These are phyloP conservation scores for Pangasius djambal DNA, from an alignment of 2,797 vertebrate genomes.

Conservation along the genomic window DNA sequence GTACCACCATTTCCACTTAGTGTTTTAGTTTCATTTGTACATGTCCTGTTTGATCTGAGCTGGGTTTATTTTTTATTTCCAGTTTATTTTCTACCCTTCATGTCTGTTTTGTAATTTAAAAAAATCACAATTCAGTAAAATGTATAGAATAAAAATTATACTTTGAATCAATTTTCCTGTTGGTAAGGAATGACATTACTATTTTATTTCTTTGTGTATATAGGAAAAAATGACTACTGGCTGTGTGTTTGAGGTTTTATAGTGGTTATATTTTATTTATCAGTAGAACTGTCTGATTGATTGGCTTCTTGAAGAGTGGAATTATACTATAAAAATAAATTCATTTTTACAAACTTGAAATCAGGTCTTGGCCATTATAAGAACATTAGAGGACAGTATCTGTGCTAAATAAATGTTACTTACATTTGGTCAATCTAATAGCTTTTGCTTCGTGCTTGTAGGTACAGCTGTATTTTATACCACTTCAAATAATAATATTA, in stretches of 20 bases:
- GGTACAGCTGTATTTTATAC: slow-evolving; percentile 6
- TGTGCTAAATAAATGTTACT: slow-evolving; percentile 5
- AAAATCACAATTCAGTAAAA: background rate
- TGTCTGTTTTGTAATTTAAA: slow-evolving; percentile 9
- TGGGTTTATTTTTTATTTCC: slow-evolving; percentile 13
- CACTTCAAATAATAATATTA: background rate
- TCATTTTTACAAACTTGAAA: slow-evolving; percentile 5
- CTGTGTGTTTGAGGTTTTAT: background rate
- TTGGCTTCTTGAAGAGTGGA: background rate
- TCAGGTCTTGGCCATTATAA: background rate
- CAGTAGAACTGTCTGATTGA: slow-evolving; percentile 5
- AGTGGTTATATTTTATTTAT: slow-evolving; percentile 37
- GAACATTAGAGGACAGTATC: background rate
- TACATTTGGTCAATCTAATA: background rate
- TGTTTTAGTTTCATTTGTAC: slow-evolving; percentile 27
- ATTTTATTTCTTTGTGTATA: slow-evolving; percentile 27
- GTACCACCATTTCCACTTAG: slow-evolving; percentile 12
- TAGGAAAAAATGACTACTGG: background rate
- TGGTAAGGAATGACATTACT: background rate
- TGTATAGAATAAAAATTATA: background rate
- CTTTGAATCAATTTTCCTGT: background rate
- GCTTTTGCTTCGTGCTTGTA: background rate
- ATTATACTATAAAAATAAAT: slow-evolving; percentile 2
- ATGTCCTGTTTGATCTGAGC: background rate
- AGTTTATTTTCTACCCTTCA: background rate